Conservation (phyloP, 2,888 invertebrate species). For the Caenorhabditis angaria region DNA sequence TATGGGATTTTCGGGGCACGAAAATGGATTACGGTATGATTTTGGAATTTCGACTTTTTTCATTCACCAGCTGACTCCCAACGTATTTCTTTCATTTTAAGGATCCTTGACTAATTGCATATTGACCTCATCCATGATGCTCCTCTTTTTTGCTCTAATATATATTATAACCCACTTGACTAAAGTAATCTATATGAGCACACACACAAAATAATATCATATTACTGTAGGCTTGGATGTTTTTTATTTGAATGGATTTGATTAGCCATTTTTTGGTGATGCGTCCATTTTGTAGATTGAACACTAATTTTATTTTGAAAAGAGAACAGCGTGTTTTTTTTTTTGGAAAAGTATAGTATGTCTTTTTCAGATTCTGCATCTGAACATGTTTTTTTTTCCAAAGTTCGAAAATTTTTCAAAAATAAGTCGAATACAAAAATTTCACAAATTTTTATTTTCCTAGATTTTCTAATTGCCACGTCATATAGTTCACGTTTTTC, state of each 20-base stretch:
- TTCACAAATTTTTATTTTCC: too few species aligned
- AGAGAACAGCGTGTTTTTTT: too few species aligned
- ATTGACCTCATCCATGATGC: background rate
- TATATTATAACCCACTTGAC: slow-evolving; percentile 7
- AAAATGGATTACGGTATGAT: background rate
- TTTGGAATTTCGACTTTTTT: background rate
- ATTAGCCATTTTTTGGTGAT: too few species aligned
- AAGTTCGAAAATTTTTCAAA: too few species aligned
- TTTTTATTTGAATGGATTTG: background rate
- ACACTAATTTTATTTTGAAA: too few species aligned
- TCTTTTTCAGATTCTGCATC: too few species aligned
- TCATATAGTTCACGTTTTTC: too few species aligned
- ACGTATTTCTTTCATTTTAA: background rate
- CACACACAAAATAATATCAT: background rate
- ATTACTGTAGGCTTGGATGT: background rate
- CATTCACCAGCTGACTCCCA: background rate
- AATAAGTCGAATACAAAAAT: too few species aligned
- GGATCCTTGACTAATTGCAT: slow-evolving; percentile 1
- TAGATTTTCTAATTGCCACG: too few species aligned
- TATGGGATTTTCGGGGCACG: background rate
- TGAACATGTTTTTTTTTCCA: too few species aligned
- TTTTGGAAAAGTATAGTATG: too few species aligned
- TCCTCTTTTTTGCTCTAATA: background rate
- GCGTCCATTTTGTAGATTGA: too few species aligned
- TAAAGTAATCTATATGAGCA: slow-evolving; percentile 9